Evolutionary conservation across 2,888 invertebrate species (phyloP).

Genomic region (Eristalis arbustorum): DNA sequence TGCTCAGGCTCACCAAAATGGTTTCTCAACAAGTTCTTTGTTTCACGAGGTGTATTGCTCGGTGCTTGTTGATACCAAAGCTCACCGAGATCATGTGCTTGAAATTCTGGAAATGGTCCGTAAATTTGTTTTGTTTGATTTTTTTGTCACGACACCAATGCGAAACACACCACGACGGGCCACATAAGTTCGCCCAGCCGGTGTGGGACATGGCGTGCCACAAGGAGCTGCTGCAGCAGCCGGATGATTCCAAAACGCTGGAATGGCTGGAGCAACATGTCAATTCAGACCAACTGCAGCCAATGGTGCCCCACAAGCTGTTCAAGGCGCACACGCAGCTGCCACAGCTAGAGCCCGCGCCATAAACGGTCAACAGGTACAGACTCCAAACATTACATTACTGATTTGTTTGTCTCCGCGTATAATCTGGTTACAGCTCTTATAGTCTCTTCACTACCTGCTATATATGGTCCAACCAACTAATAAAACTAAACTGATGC

Average conservation of each 20-base stretch:
- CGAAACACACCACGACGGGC: slow-evolving; percentile 94
- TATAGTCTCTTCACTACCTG: too few species aligned
- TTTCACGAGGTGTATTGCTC: too few species aligned
- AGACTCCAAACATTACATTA: slow-evolving; percentile 85
- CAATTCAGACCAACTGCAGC: slow-evolving; percentile 83
- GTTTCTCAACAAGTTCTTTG: too few species aligned
- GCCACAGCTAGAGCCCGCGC: slow-evolving; percentile 88
- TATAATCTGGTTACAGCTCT: too few species aligned
- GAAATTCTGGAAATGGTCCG: too few species aligned
- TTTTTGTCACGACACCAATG: slow-evolving; percentile 91
- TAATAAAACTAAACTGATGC: too few species aligned
- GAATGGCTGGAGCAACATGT: slow-evolving; percentile 79
- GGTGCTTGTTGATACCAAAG: too few species aligned
- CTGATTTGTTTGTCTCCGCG: too few species aligned
- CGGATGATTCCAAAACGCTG: slow-evolving; percentile 88
- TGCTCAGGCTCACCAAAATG: too few species aligned
- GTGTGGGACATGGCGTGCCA: slow-evolving; percentile 82
- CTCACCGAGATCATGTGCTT: too few species aligned
- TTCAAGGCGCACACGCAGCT: slow-evolving; percentile 82
- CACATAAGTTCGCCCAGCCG: slow-evolving; percentile 90
- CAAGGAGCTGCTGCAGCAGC: slow-evolving; percentile 81
- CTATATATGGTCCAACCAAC: too few species aligned
- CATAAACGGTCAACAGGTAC: slow-evolving; percentile 91
- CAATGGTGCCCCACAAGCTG: slow-evolving; percentile 82
- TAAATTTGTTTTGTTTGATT: too few species aligned